Evolutionary conservation across 2,797 vertebrate genomes (phyloP).

Genomic region (Agapornis canus): DNA sequence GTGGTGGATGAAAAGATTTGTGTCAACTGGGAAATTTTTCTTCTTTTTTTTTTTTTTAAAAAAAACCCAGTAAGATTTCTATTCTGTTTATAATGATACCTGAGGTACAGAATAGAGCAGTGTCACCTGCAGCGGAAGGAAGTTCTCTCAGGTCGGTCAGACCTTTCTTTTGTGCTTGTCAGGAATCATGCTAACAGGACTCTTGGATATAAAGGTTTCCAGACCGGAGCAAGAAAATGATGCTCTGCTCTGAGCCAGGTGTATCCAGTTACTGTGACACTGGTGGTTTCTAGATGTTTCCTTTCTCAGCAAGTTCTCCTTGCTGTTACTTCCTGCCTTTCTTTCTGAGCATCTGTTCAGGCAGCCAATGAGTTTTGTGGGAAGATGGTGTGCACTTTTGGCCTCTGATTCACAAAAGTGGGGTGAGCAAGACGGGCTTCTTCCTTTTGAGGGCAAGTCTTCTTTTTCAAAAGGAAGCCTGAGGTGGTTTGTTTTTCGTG

Average conservation of each 20-base stretch:
- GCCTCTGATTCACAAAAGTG: neutral
- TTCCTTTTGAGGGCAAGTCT: neutral
- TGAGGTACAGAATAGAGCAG: slow-evolving; percentile 55
- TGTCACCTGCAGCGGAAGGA: slow-evolving; percentile 65
- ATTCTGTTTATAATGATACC: slow-evolving; percentile 72
- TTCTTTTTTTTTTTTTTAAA: neutral
- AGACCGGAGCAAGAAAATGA: neutral
- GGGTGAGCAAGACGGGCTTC: neutral
- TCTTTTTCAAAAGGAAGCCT: neutral
- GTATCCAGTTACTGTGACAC: slow-evolving; percentile 29
- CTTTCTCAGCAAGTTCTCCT: slow-evolving; percentile 9
- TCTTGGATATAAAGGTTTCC: neutral
- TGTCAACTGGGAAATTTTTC: slow-evolving; percentile 3
- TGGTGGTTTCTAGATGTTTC: slow-evolving; percentile 20
- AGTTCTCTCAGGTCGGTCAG: slow-evolving; percentile 60
- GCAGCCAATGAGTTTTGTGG: neutral
- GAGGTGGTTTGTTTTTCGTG: neutral
- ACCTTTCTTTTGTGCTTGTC: slow-evolving; percentile 41
- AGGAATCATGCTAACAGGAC: neutral
- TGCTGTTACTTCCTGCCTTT: neutral
- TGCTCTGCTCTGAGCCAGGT: neutral
- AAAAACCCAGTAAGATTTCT: slow-evolving; percentile 37
- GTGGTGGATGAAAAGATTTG: slow-evolving; percentile 15
- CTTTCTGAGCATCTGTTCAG: slow-evolving; percentile 1
- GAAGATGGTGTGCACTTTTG: neutral